A percentile compares a stretch with the other conserved stretches of the same genome.
Evolutionary conservation across 2,113 vertebrate genomes (phyloP).

Genomic region (Gallinago paraguaiae): DNA sequence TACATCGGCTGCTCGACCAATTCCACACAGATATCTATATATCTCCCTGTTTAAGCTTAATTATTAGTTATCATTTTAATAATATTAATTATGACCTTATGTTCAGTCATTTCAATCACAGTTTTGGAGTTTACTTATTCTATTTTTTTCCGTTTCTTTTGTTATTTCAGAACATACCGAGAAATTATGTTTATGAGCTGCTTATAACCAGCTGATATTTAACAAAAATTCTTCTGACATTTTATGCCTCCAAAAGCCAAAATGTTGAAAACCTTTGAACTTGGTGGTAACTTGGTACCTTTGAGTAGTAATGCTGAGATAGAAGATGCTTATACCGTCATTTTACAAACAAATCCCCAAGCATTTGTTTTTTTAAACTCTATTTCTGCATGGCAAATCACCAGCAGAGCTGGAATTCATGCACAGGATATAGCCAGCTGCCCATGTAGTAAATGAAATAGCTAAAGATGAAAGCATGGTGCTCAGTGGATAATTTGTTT

Average conservation of each 20-base stretch:
- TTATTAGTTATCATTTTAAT: not conserved
- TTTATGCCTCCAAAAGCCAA: slow-evolving; percentile 10
- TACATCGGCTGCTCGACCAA: not conserved
- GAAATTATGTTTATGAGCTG: not conserved
- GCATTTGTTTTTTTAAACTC: slow-evolving; percentile 39
- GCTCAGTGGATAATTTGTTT: slow-evolving; percentile 68
- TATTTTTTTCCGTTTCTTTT: not conserved
- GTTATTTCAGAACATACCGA: not conserved
- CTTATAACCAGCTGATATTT: not conserved
- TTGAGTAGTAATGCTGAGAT: not conserved
- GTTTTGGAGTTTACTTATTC: not conserved
- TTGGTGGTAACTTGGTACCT: not conserved
- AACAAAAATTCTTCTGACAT: not conserved
- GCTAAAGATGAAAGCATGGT: slow-evolving; percentile 53
- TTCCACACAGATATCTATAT: not conserved
- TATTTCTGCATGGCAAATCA: slow-evolving; percentile 50
- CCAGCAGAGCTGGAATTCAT: slow-evolving; percentile 18
- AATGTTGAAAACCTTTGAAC: not conserved
- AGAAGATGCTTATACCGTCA: not conserved
- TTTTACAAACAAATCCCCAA: not conserved
- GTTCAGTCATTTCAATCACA: not conserved
- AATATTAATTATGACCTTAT: not conserved
- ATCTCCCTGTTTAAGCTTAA: not conserved
- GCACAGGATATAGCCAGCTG: slow-evolving; percentile 49
- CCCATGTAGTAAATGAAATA: slow-evolving; percentile 62